Evolutionary conservation across 2,888 invertebrate genomes (phyloP), one percentile per base, ranked within the genome.

Genomic region (Bimastos eiseni): DNA sequence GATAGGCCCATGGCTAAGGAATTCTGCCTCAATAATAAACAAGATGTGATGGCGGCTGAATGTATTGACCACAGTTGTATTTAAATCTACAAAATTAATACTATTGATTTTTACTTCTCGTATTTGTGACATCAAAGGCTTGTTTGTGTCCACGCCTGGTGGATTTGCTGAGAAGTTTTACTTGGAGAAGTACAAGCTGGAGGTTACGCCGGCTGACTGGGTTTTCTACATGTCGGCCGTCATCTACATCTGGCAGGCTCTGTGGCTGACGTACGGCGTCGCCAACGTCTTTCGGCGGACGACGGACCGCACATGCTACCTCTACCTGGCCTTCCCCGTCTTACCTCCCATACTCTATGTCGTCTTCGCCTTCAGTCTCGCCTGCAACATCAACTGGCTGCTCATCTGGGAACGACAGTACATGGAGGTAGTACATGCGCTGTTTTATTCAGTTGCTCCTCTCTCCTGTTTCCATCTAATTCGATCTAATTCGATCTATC

Each of bases 181-280:
- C 90, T 88, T 92, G 89, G 91, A 92, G 84, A 91, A 91, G 89
- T 92, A 92, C 90, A 90, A 92, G 49, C 92, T 94, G 33, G 93
- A 93, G 21, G 93, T 94, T 41, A 94, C 94, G 11, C 94, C 94
- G 3, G 93, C 94, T 3, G 93, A 94, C 36, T 94, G 94, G 94
- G 93, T 94, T 3, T 94, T 94, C 92, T 93, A 93, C 89, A 93
- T 93, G 55, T 93, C 94, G 92, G 93, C 93, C 0, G 44, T 91
- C 38, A 94, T 94, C 91, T 94, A 94, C 92, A 89, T 93, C 15
- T 94, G 94, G 93, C 94, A 94, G 91, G 91, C 92, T 2, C 90
- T 94, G 0, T 94, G 94, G 94, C 91, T 94, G 36, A 33, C 93
- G 34, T 94, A 94, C 91, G 93, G 93, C 83, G 88, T 94, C 37